Percentiles rank a stretch among this genome's conserved stretches.
Evolutionary conservation across 2,888 invertebrate genomes (phyloP).

Genomic region (Gastracanthus pulcherrimus): DNA sequence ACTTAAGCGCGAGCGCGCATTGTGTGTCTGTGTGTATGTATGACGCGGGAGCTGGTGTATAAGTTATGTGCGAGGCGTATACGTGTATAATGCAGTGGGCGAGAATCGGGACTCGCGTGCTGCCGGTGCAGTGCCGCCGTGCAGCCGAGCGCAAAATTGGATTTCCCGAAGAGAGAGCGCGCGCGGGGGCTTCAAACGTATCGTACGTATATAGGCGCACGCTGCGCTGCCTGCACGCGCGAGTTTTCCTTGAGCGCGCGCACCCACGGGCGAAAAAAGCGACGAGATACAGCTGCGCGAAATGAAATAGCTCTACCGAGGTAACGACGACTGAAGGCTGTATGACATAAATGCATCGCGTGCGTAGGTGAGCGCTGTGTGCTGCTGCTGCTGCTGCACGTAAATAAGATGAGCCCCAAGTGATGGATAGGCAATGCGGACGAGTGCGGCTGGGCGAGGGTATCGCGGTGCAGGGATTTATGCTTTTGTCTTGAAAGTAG

Average conservation of each 20-base stretch:
- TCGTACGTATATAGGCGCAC: constrained; percentile 6
- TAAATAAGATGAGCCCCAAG: not conserved
- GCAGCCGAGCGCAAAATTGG: constrained; percentile 62
- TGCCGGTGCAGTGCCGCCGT: not conserved
- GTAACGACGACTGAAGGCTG: not conserved
- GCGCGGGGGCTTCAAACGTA: constrained; percentile 35
- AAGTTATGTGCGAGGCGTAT: not conserved
- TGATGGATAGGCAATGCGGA: not conserved
- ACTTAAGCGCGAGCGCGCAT: not conserved
- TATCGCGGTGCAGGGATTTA: no score
- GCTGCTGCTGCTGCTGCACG: not conserved
- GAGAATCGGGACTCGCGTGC: constrained; percentile 40
- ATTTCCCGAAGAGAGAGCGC: constrained; percentile 56
- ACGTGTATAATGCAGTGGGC: constrained; percentile 21
- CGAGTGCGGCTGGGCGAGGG: not conserved
- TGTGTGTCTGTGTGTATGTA: not conserved
- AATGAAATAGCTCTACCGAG: not conserved
- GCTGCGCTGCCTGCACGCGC: no score
- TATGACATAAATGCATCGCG: not conserved
- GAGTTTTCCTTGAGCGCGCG: not conserved
- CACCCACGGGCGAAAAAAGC: no score
- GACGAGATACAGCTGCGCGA: no score
- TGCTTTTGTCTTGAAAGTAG: no score
- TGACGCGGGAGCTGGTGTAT: no score
- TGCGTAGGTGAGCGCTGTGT: not conserved